A percentile compares a stretch with the other conserved stretches of the same genome.
Conservation (phyloP, 2,113 vertebrate species). For the Indri indri region DNA sequence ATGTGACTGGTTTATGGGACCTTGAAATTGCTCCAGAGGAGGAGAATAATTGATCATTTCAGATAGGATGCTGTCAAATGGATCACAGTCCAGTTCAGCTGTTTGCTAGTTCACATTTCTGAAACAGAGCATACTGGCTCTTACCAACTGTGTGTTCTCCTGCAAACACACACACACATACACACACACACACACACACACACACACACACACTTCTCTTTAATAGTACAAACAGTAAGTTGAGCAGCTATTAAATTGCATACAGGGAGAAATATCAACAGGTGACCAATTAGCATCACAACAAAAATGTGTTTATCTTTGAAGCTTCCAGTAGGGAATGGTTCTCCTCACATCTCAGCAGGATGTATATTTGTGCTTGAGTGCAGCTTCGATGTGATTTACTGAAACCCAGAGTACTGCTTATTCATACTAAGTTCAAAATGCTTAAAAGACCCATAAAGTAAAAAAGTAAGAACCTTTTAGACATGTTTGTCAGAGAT, state of each 20-base stretch:
- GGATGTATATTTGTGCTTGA: background rate
- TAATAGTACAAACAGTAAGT: background rate
- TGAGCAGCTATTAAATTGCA: background rate
- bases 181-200: background rate
- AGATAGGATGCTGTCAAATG: background rate
- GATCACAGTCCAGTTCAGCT: background rate
- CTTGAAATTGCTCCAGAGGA: background rate
- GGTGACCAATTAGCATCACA: background rate
- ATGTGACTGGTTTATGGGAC: background rate
- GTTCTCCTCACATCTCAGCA: background rate
- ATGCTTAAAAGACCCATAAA: background rate
- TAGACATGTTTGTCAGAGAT: background rate
- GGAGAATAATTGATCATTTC: conserved; percentile 16
- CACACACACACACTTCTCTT: background rate
- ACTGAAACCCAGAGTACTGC: background rate
- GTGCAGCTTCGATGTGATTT: background rate
- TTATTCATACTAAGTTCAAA: background rate
- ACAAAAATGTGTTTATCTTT: background rate
- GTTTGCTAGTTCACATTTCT: background rate
- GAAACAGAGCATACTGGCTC: background rate
- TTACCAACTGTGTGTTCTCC: background rate
- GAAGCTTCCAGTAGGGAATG: background rate
- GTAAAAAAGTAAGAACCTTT: background rate
- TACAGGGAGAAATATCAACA: background rate
- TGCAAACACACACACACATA: background rate